Base-by-base conservation (phyloP, 2,888 invertebrate species). In the Coelinius sp. region DNA sequence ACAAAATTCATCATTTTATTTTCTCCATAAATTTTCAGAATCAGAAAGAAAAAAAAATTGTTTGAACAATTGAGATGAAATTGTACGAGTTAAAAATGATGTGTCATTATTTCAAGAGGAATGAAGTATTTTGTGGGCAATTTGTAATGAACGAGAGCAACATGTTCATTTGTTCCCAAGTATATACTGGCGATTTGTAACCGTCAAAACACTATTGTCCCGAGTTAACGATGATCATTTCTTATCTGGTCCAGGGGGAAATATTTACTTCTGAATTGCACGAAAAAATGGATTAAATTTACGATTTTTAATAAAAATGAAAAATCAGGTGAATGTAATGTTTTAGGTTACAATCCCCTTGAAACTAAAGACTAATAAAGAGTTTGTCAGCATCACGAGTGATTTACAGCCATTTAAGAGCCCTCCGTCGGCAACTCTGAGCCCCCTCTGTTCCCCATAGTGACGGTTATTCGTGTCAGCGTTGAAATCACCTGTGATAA, bases 111-210 rank as follows among this genome's bases (percentile, higher is more conserved):
- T n/a, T n/a, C n/a, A n/a, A n/a, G n/a, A n/a, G n/a, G n/a, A n/a
- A n/a, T n/a, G n/a, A 86, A 85, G 86, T 84, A 86, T 85, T 76
- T 84, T 81, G 81, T 79, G 78, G 79, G 74, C n/a, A n/a, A 81
- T 79, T 82, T 79, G 82, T 85, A 87, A 86, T 86, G 84, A 86
- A 85, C 78, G 76, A n/a, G n/a, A n/a, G n/a, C n/a, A n/a, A n/a
- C n/a, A n/a, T n/a, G n/a, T n/a, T 85, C 86, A 87, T 87, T 86
- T 86, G 83, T 87, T 87, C 84, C 83, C 79, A 78, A 44, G 68
- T 38, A 56, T 81, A 82, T 81, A 80, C 75, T 62, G 82, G 80
- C 84, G 84, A 86, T 86, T 86, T 86, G 86, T 86, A 84, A 35
- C 80, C 85, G 85, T 86, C 86, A 85, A 86, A 87, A 86, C 85